Conservation (phyloP, 2,797 vertebrate species). For the Falco cherrug region DNA sequence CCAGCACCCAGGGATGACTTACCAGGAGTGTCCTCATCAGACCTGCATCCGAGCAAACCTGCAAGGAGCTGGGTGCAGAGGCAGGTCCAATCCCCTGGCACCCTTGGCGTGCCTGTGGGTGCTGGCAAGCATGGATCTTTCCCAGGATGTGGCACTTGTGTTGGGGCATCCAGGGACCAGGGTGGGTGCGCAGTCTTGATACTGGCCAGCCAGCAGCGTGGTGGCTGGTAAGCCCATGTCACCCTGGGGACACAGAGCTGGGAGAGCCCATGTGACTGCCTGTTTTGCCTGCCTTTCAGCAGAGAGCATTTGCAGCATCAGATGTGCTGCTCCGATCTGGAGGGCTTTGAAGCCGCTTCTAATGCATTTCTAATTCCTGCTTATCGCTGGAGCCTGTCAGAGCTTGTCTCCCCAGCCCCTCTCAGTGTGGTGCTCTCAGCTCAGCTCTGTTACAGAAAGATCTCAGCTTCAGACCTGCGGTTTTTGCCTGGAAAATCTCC, state of each 20-base stretch:
- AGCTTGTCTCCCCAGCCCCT: constrained; percentile 33
- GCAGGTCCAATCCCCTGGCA: not conserved
- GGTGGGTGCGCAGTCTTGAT: not conserved
- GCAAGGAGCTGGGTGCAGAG: not conserved
- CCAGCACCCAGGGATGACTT: not conserved
- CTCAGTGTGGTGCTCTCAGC: not conserved
- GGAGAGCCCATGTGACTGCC: not conserved
- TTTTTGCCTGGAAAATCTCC: not conserved
- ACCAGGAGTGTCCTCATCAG: not conserved
- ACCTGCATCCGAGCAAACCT: not conserved
- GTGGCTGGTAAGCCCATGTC: not conserved
- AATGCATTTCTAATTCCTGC: constrained; percentile 71
- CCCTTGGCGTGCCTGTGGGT: not conserved
- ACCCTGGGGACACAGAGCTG: not conserved
- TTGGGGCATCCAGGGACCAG: fast-evolving
- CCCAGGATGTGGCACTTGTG: not conserved
- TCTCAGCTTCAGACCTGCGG: not conserved
- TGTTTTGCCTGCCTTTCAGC: not conserved
- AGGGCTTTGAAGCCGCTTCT: constrained; percentile 50
- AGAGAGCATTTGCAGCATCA: not conserved
- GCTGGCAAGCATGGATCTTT: fast-evolving
- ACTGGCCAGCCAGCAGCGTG: fast-evolving
- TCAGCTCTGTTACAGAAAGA: not conserved
- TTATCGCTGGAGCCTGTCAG: constrained; percentile 47
- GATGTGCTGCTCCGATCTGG: constrained; percentile 6